Base-by-base conservation (phyloP, 2,888 invertebrate species). In the Agrotis puta region DNA sequence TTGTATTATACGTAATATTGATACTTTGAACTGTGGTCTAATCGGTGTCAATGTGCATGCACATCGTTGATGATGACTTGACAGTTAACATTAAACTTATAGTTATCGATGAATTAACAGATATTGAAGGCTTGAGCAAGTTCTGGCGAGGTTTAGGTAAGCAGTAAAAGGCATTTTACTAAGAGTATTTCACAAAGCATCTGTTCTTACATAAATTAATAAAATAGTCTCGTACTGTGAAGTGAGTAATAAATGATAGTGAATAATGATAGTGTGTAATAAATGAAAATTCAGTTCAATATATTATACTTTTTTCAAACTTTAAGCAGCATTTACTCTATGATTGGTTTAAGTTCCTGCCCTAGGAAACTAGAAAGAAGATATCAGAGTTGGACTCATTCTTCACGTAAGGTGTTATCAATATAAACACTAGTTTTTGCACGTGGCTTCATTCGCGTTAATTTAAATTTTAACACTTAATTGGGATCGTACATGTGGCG, bases 1-100 rank as follows among this genome's bases (percentile, higher is more conserved):
- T 16, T 51, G 18, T 39, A 50, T 50, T 63, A 57, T 33, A 1
- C 45, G 39, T 58, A 18, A 24, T 20, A 39, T 51, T 64, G 47
- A 20, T 74, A 74, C 66, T 66, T 61, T 66, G 61, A 56, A 54
- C 75, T 50, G 27, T 50, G 33, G 50, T 56, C 5, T 64, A 64
- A 56, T 56, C 22, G 24, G 59, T 74, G 74, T 65, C 48, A 59
- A 74, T 74, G 59, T 51, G 14, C 20, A 5, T 53, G 13, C 45
- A 18, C 45, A 39, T 58, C 20, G 13, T 33, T 56, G 56, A 45
- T 27, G 45, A 47, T 2, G 14, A 20, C 27, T 50, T 45, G 33
- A 24, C n/a, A 62, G n/a, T 45, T 62, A 56, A 62, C 27, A 56
- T 62, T 57, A 50, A 48, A 71, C 27, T 45, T 43, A 57, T 43